A percentile compares a stretch with the other conserved stretches of the same genome.
These are phyloP conservation scores for Myrmecobius fasciatus DNA, from an alignment of 2,113 vertebrate species.

Conservation along the genomic window DNA sequence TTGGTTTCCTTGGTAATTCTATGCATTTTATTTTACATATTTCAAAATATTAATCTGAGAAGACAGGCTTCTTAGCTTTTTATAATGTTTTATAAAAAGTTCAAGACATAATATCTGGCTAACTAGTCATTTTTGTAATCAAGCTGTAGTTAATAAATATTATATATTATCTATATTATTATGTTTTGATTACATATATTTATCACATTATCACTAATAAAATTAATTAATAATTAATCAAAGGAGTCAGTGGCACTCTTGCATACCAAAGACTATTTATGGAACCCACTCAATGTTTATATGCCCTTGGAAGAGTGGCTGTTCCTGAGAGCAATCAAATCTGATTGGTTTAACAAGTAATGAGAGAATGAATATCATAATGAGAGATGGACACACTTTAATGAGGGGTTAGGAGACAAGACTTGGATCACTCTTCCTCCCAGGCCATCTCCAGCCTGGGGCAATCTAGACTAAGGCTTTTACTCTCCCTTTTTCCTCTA, in stretches of 20 bases:
- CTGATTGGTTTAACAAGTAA: neutral
- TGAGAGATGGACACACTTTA: neutral
- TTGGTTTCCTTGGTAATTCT: neutral
- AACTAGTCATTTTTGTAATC: neutral
- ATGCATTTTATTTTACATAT: neutral
- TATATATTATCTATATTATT: too few species aligned
- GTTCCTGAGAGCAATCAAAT: neutral
- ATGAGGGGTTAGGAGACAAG: neutral
- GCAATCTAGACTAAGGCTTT: neutral
- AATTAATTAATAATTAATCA: too few species aligned
- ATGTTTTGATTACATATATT: too few species aligned
- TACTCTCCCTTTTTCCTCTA: neutral
- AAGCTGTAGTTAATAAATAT: neutral
- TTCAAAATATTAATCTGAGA: neutral
- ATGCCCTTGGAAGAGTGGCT: neutral
- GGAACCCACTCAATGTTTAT: too few species aligned
- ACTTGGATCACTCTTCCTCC: neutral
- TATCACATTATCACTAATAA: too few species aligned
- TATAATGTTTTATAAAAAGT: conserved; percentile 44
- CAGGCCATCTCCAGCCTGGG: neutral
- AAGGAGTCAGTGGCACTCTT: neutral
- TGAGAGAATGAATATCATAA: neutral
- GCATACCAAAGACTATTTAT: neutral
- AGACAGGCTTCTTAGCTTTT: conserved; percentile 1
- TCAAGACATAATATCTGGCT: neutral